Evolutionary conservation across 2,113 vertebrate genomes (phyloP).

Genomic region (Rhipidura dahli): DNA sequence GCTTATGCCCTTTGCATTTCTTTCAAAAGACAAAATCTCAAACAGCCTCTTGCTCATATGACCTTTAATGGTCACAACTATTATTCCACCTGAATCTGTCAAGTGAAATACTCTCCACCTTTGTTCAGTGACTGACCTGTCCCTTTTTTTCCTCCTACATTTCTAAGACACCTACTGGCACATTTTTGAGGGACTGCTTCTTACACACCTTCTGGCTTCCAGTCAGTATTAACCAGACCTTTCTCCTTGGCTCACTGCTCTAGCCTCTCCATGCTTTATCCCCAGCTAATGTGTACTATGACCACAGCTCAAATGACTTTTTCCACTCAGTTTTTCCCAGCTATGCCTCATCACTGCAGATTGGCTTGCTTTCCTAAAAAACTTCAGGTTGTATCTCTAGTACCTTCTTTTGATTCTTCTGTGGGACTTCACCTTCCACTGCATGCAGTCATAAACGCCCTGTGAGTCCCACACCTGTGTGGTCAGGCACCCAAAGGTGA

Average conservation of each 20-base stretch:
- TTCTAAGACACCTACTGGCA: neutral
- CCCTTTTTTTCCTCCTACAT: neutral
- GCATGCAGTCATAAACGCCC: accelerated
- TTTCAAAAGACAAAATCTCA: neutral
- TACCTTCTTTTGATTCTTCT: neutral
- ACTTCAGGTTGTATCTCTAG: neutral
- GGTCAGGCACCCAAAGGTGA: neutral
- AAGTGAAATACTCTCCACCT: neutral
- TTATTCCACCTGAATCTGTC: neutral
- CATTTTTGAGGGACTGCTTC: neutral
- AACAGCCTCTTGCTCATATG: neutral
- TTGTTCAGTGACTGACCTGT: neutral
- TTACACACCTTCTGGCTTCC: neutral
- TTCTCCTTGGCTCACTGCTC: neutral
- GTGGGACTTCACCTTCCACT: neutral
- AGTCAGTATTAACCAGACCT: neutral
- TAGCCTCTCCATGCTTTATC: neutral
- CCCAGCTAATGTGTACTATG: neutral
- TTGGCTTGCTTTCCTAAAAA: neutral
- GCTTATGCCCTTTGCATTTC: neutral
- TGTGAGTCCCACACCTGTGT: neutral
- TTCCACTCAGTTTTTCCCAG: neutral
- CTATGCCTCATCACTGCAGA: neutral
- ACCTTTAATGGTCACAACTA: neutral
- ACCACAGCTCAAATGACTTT: neutral